Evolutionary conservation across 2,113 vertebrate genomes (phyloP), one percentile per base, ranked within the genome.

Genomic region (Oxygymnocypris stewartii): DNA sequence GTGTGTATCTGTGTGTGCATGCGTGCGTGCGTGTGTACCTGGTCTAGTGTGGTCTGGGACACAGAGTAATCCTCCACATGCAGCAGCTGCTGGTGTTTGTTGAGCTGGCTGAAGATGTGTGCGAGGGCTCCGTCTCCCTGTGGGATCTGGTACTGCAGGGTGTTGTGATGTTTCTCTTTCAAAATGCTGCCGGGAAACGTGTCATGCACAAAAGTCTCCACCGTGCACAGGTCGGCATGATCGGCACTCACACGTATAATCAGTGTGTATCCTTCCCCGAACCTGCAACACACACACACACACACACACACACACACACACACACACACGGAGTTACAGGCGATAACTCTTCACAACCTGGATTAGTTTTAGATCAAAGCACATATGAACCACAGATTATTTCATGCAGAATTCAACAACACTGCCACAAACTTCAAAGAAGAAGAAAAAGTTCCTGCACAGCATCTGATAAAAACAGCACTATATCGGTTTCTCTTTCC

Each of bases 191-290:
- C 97, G 0, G 95, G 96, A 74, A 99, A 99, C 11, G 93, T 95
- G n/a, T 93, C 92, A 78, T 89, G 92, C 73, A 99, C 94, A 87
- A 99, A 99, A 35, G 96, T 96, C 91, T 98, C 96, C 0, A 99
- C 96, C 0, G 96, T 95, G 67, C 93, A 93, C 89, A 99, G 63
- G 67, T 92, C 93, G 1, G 97, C 95, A 47, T 93, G 94, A 49
- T 93, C 92, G 6, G 97, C 97, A 14, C 94, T 93, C 80, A 99
- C 97, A 67, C 96, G 94, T 80, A 99, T 96, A 0, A 96, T 94
- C 86, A 99, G 95, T 0, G 97, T 99, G 90, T 99, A 99, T 37
- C 98, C 98, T 5, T 99, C 98, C 25, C 98, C 97, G 88, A 99
- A 99, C 87, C 98, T 99, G 84, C n/a, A 89, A 51, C 49, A 51